A percentile compares a stretch with the other conserved stretches of the same genome.
Conservation (phyloP, 2,797 vertebrate species). For the Chiroxiphia lanceolata region DNA sequence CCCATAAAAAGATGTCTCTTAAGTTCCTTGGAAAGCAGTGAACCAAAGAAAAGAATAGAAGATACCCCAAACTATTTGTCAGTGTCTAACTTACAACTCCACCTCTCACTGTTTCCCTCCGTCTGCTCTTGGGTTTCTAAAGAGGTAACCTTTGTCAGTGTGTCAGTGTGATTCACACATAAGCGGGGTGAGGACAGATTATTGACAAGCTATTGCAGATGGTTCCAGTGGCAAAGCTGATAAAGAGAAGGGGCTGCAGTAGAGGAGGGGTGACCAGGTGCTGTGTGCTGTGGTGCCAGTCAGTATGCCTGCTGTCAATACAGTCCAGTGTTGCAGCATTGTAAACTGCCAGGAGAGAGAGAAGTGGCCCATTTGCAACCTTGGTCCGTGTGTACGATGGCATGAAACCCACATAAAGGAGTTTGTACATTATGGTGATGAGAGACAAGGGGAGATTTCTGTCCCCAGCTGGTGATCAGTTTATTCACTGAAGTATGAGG, state of each 20-base stretch:
- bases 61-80: not conserved
- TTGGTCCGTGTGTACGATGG: rapidly evolving
- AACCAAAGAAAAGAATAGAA: not conserved
- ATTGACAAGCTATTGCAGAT: not conserved
- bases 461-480: conserved; percentile 40
- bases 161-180: not conserved
- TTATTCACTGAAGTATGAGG: conserved; percentile 53
- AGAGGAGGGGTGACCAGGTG: not conserved
- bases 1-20: not conserved
- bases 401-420: not conserved
- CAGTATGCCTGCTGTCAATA: not conserved
- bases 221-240: not conserved
- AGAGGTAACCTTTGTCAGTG: not conserved
- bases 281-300: not conserved
- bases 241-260: not conserved
- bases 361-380: not conserved
- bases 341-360: not conserved
- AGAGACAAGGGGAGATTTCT: conserved; percentile 29
- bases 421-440: not conserved
- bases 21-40: not conserved
- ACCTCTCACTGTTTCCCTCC: not conserved
- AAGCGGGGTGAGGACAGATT: not conserved
- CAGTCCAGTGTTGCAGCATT: not conserved
- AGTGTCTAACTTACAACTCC: not conserved
- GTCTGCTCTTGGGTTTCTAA: not conserved